Conservation (phyloP, 2,888 invertebrate species). For the Rhynchonema sp. region DNA sequence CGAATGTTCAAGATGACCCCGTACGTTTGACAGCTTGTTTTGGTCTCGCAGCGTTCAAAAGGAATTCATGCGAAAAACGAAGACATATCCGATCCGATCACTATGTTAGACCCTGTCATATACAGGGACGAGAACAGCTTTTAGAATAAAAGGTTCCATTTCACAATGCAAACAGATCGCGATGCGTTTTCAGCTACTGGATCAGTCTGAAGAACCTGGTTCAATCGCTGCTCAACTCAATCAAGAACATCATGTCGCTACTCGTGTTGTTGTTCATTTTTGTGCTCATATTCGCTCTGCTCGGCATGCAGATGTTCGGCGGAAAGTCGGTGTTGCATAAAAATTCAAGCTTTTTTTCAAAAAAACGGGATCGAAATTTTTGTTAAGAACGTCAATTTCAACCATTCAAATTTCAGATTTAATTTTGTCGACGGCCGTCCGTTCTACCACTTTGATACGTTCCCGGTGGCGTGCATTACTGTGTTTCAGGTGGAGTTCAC, state of each 20-base stretch:
- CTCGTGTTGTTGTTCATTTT: slow-evolving; percentile 82
- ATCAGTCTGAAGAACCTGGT: slow-evolving; percentile 85
- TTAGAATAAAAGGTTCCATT: not conserved
- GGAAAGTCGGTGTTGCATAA: slow-evolving; percentile 45
- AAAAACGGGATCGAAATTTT: not conserved
- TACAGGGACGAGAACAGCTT: too few relatives aligned
- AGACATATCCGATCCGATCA: too few relatives aligned
- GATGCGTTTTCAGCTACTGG: slow-evolving; percentile 53
- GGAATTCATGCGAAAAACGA: too few relatives aligned
- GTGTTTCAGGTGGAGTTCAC: slow-evolving; percentile 68
- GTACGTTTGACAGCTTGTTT: slow-evolving; percentile 42
- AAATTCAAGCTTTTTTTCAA: not conserved
- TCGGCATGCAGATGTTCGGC: slow-evolving; percentile 98
- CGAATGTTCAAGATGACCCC: slow-evolving; percentile 95
- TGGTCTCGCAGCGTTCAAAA: too few relatives aligned
- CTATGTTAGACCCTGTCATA: too few relatives aligned
- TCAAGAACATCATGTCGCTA: slow-evolving; percentile 89
- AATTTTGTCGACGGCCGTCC: slow-evolving; percentile 61
- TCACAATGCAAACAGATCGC: not conserved
- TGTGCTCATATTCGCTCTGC: slow-evolving; percentile 89
- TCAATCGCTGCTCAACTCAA: slow-evolving; percentile 84
- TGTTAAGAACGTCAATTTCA: too few relatives aligned
- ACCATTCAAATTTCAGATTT: too few relatives aligned
- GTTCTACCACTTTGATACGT: slow-evolving; percentile 84
- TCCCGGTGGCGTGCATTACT: slow-evolving; percentile 86